Conservation (phyloP, 2,113 vertebrate species). For the Nettapus auritus region DNA sequence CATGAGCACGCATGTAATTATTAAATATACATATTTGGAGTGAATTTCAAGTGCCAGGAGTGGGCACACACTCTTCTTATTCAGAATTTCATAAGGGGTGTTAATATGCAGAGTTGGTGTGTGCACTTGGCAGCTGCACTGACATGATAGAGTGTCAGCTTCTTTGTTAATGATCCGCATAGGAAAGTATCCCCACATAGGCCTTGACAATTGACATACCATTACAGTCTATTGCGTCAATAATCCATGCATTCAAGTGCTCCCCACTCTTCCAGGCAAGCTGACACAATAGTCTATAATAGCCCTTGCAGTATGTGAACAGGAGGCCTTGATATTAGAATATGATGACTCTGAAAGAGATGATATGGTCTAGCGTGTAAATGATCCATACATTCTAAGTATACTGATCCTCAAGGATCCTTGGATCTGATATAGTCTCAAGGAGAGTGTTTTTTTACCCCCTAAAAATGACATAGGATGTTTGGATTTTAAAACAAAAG, state of each 20-base stretch:
- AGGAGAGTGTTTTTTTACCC: not conserved
- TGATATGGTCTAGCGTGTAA: not conserved
- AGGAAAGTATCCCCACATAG: conserved; percentile 66
- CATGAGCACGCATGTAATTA: conserved; percentile 9
- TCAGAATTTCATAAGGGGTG: conserved; percentile 61
- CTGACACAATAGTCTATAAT: conserved; percentile 57
- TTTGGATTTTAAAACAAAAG: conserved; percentile 22
- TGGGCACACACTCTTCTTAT: conserved; percentile 35
- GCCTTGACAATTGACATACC: conserved; percentile 69
- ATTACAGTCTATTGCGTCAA: conserved; percentile 65
- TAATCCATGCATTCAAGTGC: conserved; percentile 69
- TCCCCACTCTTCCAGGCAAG: conserved; percentile 56
- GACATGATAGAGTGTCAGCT: conserved; percentile 71
- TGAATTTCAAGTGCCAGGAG: conserved; percentile 56
- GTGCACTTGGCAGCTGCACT: conserved; percentile 62
- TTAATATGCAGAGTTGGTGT: conserved; percentile 70
- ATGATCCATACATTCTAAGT: conserved; percentile 25
- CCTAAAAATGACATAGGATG: not conserved
- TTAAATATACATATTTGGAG: conserved; percentile 52
- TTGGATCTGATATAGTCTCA: not conserved
- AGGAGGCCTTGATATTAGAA: conserved; percentile 45
- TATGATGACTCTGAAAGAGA: conserved; percentile 23
- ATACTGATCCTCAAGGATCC: conserved; percentile 46
- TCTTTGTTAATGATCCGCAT: conserved; percentile 70
- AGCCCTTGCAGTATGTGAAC: conserved; percentile 26